Conservation (phyloP, 2,113 vertebrate species). For the Rafetus swinhoei region DNA sequence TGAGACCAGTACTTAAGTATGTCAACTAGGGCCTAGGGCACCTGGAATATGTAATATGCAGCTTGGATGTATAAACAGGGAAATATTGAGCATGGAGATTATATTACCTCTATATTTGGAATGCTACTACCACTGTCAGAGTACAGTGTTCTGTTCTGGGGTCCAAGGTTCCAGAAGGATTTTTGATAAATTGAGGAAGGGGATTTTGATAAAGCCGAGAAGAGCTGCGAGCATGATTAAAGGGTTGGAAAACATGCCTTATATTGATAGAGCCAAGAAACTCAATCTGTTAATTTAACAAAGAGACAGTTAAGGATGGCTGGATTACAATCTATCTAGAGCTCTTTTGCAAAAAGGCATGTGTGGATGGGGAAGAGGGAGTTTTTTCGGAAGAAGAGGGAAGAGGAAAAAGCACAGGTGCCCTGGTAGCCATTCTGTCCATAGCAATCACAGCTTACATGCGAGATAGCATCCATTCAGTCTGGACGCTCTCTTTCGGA, state of each 20-base stretch:
- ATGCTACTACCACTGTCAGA: not conserved
- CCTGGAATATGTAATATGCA: not conserved
- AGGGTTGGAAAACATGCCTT: not conserved
- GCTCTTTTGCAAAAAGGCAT: too few relatives aligned
- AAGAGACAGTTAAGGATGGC: not conserved
- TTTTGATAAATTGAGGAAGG: not conserved
- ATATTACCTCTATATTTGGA: not conserved
- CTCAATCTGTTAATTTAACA: not conserved
- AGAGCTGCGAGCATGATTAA: not conserved
- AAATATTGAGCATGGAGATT: not conserved
- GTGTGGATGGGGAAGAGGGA: too few relatives aligned
- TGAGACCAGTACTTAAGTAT: not conserved
- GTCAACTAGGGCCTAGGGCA: fast-evolving
- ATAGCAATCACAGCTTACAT: too few relatives aligned
- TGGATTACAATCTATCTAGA: not conserved
- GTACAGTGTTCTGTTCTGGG: not conserved
- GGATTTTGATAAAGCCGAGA: not conserved
- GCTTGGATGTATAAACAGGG: not conserved
- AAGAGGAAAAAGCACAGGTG: too few relatives aligned
- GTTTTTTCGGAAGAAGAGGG: too few relatives aligned
- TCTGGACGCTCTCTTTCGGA: too few relatives aligned
- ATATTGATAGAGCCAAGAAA: not conserved
- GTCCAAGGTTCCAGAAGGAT: not conserved
- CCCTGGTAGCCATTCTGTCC: too few relatives aligned
- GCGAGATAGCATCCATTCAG: too few relatives aligned